Evolutionary conservation across 2,113 vertebrate species (phyloP), one percentile per base, ranked within the genome.

Genomic region (Cryptoleucopteryx plumbea): DNA sequence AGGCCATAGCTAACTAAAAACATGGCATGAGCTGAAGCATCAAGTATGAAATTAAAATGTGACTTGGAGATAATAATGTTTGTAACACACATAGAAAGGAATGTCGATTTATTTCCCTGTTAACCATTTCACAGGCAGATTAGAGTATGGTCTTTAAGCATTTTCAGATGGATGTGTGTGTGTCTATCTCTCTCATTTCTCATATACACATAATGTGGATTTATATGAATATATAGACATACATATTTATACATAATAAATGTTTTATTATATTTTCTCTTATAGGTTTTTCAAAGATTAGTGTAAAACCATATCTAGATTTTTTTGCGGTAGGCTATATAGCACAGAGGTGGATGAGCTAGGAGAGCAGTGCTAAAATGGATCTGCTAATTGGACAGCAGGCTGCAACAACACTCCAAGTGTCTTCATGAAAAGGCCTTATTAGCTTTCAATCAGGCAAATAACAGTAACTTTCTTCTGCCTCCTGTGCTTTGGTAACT

Each of bases 1-100:
- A 98, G 98, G 90, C 97, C 97, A 97, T 98, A 56, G 56, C 98
- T 98, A 97, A 97, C 97, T 96, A 94, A 97, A 98, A 97, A 97
- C 96, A 94, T 93, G 89, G 94, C 94, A 92, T 89, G 96, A 95
- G 94, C 93, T 92, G 95, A 95, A 97, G 94, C 97, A 97, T 95
- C 97, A 97, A 98, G 96, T 96, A 97, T 92, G 96, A 97, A 98
- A 98, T 98, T 98, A 98, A 95, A 98, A 93, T 79, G 83, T 91
- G 91, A 95, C 95, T 98, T 87, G 81, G 71, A 94, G 86, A 82
- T 91, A 90, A 90, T 95, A 93, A 91, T 87, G 91, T 96, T 96
- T 96, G 53, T 78, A 89, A 82, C 92, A 82, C 59, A 91, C 53
- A 79, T 83, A 94, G 89, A 95, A 93, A 94, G 86, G 96, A 96